Percentiles rank a stretch among this genome's conserved stretches.
Conservation (phyloP, 2,888 invertebrate genomes). For the Hirtodrosophila cameraria region DNA sequence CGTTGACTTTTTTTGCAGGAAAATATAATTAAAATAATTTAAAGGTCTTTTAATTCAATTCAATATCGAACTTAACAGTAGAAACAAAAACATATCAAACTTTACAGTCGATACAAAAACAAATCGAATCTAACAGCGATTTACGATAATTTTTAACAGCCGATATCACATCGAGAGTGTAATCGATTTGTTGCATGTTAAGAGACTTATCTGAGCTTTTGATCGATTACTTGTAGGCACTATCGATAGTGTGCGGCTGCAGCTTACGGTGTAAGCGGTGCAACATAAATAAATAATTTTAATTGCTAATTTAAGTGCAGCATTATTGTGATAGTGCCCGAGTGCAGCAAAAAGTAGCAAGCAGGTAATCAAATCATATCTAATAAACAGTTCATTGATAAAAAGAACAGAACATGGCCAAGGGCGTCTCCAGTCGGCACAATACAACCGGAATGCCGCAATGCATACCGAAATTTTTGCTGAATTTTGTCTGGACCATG, state of each 20-base stretch:
- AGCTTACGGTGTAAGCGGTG: conserved; percentile 42
- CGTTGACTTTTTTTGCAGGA: too few species aligned
- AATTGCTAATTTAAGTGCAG: conserved; percentile 5
- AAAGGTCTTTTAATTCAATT: too few species aligned
- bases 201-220: not conserved
- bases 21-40: too few species aligned
- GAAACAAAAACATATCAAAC: too few species aligned
- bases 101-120: too few species aligned
- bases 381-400: not conserved
- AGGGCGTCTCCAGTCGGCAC: not conserved
- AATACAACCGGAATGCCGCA: conserved; percentile 23
- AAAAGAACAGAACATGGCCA: not conserved
- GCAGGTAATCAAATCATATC: conserved; percentile 17
- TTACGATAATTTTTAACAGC: not conserved
- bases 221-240: conserved; percentile 3
- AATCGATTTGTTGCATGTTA: not conserved
- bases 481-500: conserved; percentile 4
- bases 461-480: conserved; percentile 22
- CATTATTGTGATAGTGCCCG: conserved; percentile 33
- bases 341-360: conserved; percentile 29
- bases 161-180: not conserved
- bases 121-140: not conserved
- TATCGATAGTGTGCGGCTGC: conserved; percentile 42
- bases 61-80: too few species aligned
- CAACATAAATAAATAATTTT: conserved; percentile 55